Base-by-base conservation (phyloP, 2,888 invertebrate genomes). In the Drosophila parthenogenetica region DNA sequence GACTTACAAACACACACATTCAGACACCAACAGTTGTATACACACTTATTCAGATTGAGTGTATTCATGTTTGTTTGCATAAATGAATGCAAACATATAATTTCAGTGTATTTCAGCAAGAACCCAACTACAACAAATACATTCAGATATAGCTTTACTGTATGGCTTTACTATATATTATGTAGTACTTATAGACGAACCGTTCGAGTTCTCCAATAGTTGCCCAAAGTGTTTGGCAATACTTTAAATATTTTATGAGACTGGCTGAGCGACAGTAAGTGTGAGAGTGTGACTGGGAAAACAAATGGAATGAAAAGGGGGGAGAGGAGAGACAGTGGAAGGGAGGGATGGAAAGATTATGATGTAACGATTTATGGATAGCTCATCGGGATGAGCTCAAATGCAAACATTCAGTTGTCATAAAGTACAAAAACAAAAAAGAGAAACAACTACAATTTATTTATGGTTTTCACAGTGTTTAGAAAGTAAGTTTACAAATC, bases 31-130 rank as follows among this genome's bases (percentile, higher is more conserved):
- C 29, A 0, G 2, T 29, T 2, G 2, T 29, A 29, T 29, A 11
- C 29, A 16, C 40, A 35, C 35, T 40, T 29, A 16, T 35, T 35
- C 11, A 35, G 25, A 40, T 11, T 53, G 58, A 22, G 57, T 46
- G 35, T 64, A 48, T 57, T 63, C 71, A 72, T 74, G 55, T 77
- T 79, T 81, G 85, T 81, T 81, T 84, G 81, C 79, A 81, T 76
- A 78, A 73, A 76, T 76, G 68, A 73, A 73, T 67, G 85, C 77
- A 79, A 76, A 81, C 79, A 79, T 69, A 79, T 73, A 79, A 81
- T 81, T 84, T 49, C 57, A 46, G 53, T 55, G 58, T 67, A 57
- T 51, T 59, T 60, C 66, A 35, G 35, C 35, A 7, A 29, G 29
- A 29, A 8, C 29, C 8, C 29, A 35, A 35, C 11, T 35, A 35